phyloP scores from a whole-genome alignment of 2,113 vertebrate genomes.

The Psephotus haematonotus region DNA sequence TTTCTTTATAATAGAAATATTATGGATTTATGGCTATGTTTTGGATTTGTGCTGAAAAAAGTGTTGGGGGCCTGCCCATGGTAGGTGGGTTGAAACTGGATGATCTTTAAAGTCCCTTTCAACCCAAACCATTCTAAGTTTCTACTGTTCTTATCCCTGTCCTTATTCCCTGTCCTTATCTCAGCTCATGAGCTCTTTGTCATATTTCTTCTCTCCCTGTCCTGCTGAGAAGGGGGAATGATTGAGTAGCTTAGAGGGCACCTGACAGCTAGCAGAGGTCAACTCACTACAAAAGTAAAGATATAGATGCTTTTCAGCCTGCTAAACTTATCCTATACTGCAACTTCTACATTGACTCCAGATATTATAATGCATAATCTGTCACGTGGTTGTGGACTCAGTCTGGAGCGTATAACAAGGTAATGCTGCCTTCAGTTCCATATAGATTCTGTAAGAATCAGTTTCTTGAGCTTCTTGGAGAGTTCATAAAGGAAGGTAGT shows the following conservation, averaged over 20 bases:
- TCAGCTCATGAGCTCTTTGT: rapidly evolving
- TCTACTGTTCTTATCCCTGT: background rate
- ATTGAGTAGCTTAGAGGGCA: background rate
- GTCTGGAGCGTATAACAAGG: background rate
- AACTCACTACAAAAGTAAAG: background rate
- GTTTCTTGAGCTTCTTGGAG: background rate
- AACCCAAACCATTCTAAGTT: background rate
- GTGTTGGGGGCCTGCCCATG: background rate
- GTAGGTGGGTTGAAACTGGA: background rate
- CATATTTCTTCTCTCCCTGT: background rate
- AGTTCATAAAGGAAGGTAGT: background rate
- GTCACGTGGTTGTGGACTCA: background rate
- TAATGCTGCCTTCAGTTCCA: background rate
- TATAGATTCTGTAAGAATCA: background rate
- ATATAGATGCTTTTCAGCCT: background rate
- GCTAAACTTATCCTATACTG: background rate
- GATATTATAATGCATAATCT: background rate
- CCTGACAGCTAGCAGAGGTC: background rate
- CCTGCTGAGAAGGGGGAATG: background rate
- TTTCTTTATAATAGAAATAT: background rate
- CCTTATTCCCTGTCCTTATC: background rate
- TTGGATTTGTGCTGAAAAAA: background rate
- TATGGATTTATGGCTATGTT: too few species aligned
- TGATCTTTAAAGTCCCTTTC: background rate
- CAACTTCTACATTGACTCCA: background rate